Base-by-base conservation (phyloP, 2,888 invertebrate genomes). In the Drosophila stalkeri region DNA sequence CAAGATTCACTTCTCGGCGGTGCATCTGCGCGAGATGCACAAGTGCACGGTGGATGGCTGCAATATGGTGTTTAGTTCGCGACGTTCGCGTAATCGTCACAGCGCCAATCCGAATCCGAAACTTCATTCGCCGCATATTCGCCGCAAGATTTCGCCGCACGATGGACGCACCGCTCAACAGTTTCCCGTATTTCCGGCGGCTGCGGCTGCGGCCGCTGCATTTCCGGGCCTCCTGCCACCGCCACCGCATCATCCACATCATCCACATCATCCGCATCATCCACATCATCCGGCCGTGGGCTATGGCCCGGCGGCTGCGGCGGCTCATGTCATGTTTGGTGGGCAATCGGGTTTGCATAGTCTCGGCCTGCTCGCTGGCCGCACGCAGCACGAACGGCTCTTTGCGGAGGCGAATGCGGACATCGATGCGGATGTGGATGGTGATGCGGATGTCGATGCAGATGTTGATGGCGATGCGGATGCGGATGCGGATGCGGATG, bases 41-140 rank as follows among this genome's bases (percentile, higher is more conserved):
- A 98, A 98, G 93, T 99, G 99, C 92, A 99, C 99, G 0, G 99
- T 99, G 0, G 98, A 98, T 92, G 99, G 99, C 0, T 99, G 99
- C 93, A 99, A 97, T 92, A 99, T 99, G 98, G 98, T 99, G 97
- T 99, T 99, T 92, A 99, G 99, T 92, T 99, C 99, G 16, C 95
- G 99, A 79, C 94, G 99, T 80, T 98, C 98, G 37, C 95, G 99
- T 63, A 99, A 99, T 91, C 95, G 99, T 5, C 99, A 99, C 93
- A 98, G 98, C 92, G 99, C 99, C 9, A 99, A 99, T 93, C 99
- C 99, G 0, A 99, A 99, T 93, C 99, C 99, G 0, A 99, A 99
- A 92, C 94, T 99, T 18, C 99, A 99, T 93, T 98, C 98, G 69
- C 98, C 99, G 3, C 98, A 99, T 92, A 94, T 98, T 75, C 94